phyloP scores from a whole-genome alignment of 2,113 vertebrate genomes.

The Channa argus region DNA sequence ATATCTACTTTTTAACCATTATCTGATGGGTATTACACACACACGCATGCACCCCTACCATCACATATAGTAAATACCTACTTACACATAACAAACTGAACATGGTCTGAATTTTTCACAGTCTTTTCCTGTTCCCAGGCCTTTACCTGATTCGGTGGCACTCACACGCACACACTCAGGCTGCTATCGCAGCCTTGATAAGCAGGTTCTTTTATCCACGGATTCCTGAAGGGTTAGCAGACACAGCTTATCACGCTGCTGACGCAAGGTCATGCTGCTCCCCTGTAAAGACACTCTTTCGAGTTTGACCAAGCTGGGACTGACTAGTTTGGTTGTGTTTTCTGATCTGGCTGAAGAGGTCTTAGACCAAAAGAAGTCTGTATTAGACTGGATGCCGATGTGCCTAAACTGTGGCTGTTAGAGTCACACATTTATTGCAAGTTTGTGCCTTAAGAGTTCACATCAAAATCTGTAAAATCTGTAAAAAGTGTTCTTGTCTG shows the following conservation, averaged over 20 bases:
- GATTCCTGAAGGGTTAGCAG: constrained; percentile 75
- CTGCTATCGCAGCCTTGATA: constrained; percentile 53
- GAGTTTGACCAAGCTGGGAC: constrained; percentile 54
- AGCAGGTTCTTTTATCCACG: constrained; percentile 61
- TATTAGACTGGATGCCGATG: constrained; percentile 7
- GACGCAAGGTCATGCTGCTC: constrained; percentile 56
- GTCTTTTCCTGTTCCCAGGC: constrained; percentile 10
- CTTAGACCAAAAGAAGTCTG: constrained; percentile 34
- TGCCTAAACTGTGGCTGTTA: background rate
- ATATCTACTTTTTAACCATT: background rate
- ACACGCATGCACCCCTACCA: background rate
- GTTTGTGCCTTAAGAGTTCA: background rate
- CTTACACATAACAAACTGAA: background rate
- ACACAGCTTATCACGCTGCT: constrained; percentile 65
- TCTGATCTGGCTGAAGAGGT: constrained; percentile 66
- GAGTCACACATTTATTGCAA: background rate
- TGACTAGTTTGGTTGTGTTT: constrained; percentile 61
- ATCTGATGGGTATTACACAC: background rate
- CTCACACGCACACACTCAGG: constrained; percentile 13
- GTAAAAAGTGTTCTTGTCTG: no score
- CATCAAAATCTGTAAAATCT: no score
- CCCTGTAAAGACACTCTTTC: constrained; percentile 54
- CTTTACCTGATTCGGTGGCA: constrained; percentile 20
- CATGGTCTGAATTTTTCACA: background rate
- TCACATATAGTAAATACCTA: background rate